Conservation (phyloP, 1,140 invertebrate species). For the Spodoptera frugiperda region DNA sequence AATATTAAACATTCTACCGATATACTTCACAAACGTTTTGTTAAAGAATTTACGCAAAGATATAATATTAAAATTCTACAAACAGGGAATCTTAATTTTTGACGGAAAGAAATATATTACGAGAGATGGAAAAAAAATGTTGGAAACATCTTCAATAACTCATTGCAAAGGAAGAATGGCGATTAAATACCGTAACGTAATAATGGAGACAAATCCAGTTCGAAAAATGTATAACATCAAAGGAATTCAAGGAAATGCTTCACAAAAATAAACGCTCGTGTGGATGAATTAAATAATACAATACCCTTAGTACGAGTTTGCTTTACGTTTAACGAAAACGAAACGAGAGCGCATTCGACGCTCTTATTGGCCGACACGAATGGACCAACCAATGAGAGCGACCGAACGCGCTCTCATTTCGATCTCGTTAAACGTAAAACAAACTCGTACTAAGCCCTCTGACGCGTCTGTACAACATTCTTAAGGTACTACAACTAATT, state of each 20-base stretch:
- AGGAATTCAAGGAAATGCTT: background rate
- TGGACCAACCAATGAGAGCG: too few species aligned
- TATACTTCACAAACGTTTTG: slow-evolving; percentile 18
- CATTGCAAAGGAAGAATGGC: slow-evolving; percentile 35
- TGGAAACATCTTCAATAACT: slow-evolving; percentile 32
- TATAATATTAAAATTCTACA: slow-evolving; percentile 45
- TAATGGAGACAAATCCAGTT: background rate
- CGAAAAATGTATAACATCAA: background rate
- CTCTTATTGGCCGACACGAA: too few species aligned
- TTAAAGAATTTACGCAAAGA: slow-evolving; percentile 41
- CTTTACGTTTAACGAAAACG: too few species aligned
- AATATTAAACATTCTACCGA: slow-evolving; percentile 38
- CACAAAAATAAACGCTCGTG: background rate
- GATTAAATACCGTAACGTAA: slow-evolving; percentile 21
- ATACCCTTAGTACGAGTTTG: too few species aligned
- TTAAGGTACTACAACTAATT: too few species aligned
- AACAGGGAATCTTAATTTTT: slow-evolving; percentile 26
- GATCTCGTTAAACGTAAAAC: too few species aligned
- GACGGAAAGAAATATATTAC: background rate
- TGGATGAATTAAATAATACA: background rate
- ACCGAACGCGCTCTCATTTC: too few species aligned
- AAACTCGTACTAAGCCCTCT: too few species aligned
- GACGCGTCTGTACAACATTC: too few species aligned
- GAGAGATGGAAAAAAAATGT: background rate
- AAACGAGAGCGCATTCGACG: too few species aligned